Conservation (phyloP, 1,140 invertebrate genomes). For the Anastrepha obliqua region DNA sequence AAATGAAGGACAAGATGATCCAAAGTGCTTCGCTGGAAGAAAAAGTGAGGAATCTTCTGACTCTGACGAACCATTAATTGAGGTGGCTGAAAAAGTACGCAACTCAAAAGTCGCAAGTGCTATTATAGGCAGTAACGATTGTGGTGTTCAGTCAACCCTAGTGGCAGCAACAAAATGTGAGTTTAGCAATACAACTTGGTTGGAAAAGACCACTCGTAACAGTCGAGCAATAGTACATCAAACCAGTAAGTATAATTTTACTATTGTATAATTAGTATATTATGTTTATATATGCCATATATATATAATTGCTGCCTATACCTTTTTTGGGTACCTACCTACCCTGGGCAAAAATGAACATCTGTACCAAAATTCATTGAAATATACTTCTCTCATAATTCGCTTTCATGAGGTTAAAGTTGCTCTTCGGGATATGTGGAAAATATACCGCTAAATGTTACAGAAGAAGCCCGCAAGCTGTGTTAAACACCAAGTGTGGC, state of each 20-base stretch:
- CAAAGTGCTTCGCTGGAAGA: slow-evolving; percentile 62
- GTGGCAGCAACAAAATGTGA: slow-evolving; percentile 12
- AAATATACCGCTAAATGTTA: no score
- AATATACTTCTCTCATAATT: no score
- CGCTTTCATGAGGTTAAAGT: no score
- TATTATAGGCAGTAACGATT: slow-evolving; percentile 58
- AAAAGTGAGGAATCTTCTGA: slow-evolving; percentile 82
- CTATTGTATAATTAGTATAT: no score
- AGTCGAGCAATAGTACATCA: slow-evolving; percentile 64
- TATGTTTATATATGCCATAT: no score
- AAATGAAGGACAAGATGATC: neutral
- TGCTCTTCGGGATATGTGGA: no score
- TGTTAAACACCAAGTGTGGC: no score
- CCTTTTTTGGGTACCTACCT: no score
- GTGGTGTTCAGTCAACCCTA: neutral
- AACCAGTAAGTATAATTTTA: slow-evolving; percentile 59
- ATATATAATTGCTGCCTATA: no score
- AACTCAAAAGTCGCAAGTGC: slow-evolving; percentile 71
- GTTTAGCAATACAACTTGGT: neutral
- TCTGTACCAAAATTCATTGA: no score
- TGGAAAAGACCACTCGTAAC: slow-evolving; percentile 60
- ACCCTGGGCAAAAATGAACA: no score
- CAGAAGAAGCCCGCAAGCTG: no score
- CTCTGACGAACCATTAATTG: slow-evolving; percentile 86
- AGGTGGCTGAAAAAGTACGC: slow-evolving; percentile 81